These are phyloP conservation scores for Chauna torquata DNA, from an alignment of 2,113 vertebrate genomes.

Conservation along the genomic window DNA sequence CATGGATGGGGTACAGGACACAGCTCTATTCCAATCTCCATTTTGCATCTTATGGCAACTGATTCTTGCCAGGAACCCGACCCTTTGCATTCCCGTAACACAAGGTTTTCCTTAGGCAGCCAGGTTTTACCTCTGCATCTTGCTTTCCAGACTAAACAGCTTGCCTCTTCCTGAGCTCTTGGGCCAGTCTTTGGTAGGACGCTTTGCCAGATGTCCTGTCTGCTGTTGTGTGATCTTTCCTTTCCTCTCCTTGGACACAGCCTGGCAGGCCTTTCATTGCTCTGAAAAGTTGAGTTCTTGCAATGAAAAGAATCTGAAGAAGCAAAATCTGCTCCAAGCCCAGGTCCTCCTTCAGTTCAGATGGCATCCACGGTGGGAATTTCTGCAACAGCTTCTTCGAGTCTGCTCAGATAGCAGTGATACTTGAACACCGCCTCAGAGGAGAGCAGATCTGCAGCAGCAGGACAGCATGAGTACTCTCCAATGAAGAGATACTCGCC, in stretches of 20 bases:
- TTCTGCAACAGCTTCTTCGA: background rate
- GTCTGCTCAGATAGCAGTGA: background rate
- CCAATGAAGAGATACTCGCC: background rate
- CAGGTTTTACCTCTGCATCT: background rate
- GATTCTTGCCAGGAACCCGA: background rate
- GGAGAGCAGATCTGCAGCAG: background rate
- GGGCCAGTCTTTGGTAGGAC: background rate
- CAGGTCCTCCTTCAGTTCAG: background rate
- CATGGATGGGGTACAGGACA: background rate
- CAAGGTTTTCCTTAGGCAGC: background rate
- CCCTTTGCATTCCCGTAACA: rapidly evolving
- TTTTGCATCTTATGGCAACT: background rate
- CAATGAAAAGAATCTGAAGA: background rate
- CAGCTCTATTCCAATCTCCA: background rate
- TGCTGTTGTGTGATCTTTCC: background rate
- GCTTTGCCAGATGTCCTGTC: background rate
- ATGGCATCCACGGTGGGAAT: rapidly evolving
- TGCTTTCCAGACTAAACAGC: background rate
- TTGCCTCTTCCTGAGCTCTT: background rate
- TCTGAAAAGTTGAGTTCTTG: background rate
- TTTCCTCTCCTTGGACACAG: background rate
- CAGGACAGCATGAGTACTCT: background rate
- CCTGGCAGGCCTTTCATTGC: background rate
- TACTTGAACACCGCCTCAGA: background rate
- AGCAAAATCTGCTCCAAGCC: background rate